phyloP scores from a whole-genome alignment of 2,797 vertebrate genomes.

The Malacoctenus gilli region DNA sequence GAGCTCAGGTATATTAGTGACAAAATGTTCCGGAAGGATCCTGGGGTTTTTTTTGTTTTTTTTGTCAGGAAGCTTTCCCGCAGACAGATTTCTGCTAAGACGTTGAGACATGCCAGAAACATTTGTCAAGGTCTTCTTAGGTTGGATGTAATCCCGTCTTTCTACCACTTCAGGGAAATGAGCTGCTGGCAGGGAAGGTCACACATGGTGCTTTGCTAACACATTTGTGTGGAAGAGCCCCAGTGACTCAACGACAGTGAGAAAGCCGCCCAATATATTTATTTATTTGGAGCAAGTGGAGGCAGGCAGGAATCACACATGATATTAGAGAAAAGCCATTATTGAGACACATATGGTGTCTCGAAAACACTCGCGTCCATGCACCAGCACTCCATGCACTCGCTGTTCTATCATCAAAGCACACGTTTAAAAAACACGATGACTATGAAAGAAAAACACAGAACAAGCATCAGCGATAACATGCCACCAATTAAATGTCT shows the following conservation, averaged over 20 bases:
- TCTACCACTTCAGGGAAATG: conserved; percentile 74
- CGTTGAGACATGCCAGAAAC: conserved; percentile 36
- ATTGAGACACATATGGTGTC: conserved; percentile 13
- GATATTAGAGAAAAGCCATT: conserved; percentile 6
- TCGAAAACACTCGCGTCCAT: neutral
- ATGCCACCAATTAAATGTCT: conserved; percentile 2
- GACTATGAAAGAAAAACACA: conserved; percentile 8
- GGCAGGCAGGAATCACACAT: conserved; percentile 29
- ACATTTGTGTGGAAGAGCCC: conserved; percentile 72
- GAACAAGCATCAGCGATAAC: conserved; percentile 2
- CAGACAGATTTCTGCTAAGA: conserved; percentile 35
- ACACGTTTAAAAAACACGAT: neutral
- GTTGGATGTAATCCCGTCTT: conserved; percentile 60
- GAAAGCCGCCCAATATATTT: conserved; percentile 28
- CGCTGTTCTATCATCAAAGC: conserved; percentile 2
- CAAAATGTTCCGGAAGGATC: conserved; percentile 1
- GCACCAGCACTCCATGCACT: neutral
- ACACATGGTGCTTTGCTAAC: conserved; percentile 55
- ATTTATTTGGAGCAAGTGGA: conserved; percentile 2
- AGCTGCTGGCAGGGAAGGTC: conserved; percentile 72
- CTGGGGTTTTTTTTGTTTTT: no score
- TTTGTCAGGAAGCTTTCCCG: neutral
- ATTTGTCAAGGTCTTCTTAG: conserved; percentile 55
- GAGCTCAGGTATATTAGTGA: neutral
- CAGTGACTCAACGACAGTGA: conserved; percentile 42